phyloP scores from a whole-genome alignment of 2,888 invertebrate genomes.

The Epinotia demarniana region DNA sequence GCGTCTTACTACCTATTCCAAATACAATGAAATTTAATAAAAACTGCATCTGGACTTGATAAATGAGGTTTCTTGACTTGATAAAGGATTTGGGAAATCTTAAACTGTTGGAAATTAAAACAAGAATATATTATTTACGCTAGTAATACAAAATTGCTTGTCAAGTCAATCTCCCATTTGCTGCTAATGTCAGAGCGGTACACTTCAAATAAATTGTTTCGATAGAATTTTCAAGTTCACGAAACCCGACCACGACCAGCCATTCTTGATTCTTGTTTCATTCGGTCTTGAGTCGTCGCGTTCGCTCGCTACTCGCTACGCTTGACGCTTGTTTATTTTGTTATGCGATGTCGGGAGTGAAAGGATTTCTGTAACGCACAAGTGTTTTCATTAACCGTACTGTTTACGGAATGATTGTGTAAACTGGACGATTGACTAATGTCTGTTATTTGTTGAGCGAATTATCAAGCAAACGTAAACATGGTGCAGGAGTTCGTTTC shows the following conservation, averaged over 20 bases:
- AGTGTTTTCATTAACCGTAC: slow-evolving; percentile 47
- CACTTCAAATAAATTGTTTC: slow-evolving; percentile 68
- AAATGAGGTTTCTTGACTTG: too few relatives aligned
- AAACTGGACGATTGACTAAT: slow-evolving; percentile 61
- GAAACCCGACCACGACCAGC: slow-evolving; percentile 32
- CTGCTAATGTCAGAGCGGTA: slow-evolving; percentile 64
- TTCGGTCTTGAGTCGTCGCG: slow-evolving; percentile 55
- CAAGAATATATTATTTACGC: slow-evolving; percentile 42
- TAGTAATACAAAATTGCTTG: slow-evolving; percentile 46
- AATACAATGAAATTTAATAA: background rate
- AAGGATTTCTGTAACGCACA: slow-evolving; percentile 55
- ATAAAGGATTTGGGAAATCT: background rate
- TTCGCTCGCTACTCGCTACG: slow-evolving; percentile 49
- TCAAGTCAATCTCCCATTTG: slow-evolving; percentile 48
- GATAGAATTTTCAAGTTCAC: slow-evolving; percentile 64
- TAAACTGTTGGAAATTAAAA: background rate
- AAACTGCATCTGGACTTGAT: slow-evolving; percentile 1
- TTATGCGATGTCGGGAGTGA: slow-evolving; percentile 67
- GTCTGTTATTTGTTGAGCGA: slow-evolving; percentile 59
- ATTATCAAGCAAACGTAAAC: slow-evolving; percentile 58
- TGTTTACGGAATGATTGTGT: slow-evolving; percentile 68
- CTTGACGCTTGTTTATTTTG: slow-evolving; percentile 66
- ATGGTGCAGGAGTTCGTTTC: slow-evolving; percentile 99
- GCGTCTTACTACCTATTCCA: background rate
- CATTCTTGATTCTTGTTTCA: slow-evolving; percentile 38